These are phyloP conservation scores for Andricus quercusramuli DNA, from an alignment of 2,888 invertebrate species.

Conservation along the genomic window DNA sequence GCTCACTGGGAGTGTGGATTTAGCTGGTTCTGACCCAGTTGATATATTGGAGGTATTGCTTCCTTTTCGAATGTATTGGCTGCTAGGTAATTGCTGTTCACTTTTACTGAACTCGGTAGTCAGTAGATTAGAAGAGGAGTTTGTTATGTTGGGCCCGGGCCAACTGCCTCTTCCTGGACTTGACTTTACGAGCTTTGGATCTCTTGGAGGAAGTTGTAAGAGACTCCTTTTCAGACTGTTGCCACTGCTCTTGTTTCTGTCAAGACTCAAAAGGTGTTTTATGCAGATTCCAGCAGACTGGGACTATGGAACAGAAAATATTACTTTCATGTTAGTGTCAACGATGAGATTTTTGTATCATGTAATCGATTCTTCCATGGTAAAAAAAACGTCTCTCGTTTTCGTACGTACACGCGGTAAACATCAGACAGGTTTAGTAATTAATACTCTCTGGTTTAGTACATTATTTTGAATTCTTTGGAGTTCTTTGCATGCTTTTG, in stretches of 20 bases:
- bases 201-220: constrained; percentile 85
- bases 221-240: constrained; percentile 81
- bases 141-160: constrained; percentile 88
- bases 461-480: too few species aligned
- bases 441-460: too few species aligned
- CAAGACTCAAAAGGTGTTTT: constrained; percentile 74
- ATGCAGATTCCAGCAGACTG: constrained; percentile 73
- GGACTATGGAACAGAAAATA: constrained; percentile 4
- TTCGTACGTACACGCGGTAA: too few species aligned
- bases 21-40: constrained; percentile 65
- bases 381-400: too few species aligned
- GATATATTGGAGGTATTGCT: constrained; percentile 71
- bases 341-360: background rate
- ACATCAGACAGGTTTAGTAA: too few species aligned
- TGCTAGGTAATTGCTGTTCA: constrained; percentile 84
- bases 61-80: constrained; percentile 69
- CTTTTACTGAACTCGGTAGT: constrained; percentile 90
- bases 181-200: constrained; percentile 87
- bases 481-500: too few species aligned
- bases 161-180: constrained; percentile 91
- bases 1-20: constrained; percentile 60
- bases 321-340: background rate
- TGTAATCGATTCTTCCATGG: background rate
- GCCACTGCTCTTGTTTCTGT: constrained; percentile 76
- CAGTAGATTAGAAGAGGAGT: constrained; percentile 80